Evolutionary conservation across 2,888 invertebrate genomes (phyloP).

Genomic region (Athalia rosae): DNA sequence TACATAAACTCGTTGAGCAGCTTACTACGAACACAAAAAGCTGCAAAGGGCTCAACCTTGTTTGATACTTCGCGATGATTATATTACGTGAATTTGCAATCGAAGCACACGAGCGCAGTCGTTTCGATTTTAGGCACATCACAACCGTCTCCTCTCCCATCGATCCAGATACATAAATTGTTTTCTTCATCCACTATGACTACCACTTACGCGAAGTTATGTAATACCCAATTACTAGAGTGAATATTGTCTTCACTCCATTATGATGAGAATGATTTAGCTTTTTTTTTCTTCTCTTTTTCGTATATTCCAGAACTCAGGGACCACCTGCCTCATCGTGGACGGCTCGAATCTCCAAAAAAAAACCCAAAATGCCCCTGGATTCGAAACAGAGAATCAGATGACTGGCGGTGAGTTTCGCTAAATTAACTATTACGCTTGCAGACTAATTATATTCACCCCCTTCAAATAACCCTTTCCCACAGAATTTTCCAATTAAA

Average conservation of each 20-base stretch:
- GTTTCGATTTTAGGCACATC: background rate
- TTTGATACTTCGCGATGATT: slow-evolving; percentile 20
- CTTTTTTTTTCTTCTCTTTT: background rate
- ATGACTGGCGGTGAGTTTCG: slow-evolving; percentile 30
- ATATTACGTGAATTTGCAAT: slow-evolving; percentile 26
- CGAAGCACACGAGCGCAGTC: background rate
- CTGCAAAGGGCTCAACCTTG: slow-evolving; percentile 14
- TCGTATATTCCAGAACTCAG: background rate
- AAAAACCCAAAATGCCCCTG: background rate
- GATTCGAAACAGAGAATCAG: slow-evolving; percentile 12
- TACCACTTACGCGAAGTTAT: background rate
- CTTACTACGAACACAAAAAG: background rate
- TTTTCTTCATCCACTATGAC: background rate
- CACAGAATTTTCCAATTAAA: background rate
- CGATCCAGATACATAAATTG: background rate
- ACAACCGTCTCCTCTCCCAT: background rate
- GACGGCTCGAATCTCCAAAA: slow-evolving; percentile 19
- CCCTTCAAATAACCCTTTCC: background rate
- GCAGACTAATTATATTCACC: background rate
- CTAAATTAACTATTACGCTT: background rate
- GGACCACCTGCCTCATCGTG: slow-evolving; percentile 43
- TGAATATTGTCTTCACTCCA: background rate
- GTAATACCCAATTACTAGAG: background rate
- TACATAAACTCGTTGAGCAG: background rate
- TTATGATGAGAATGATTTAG: background rate